phyloP scores from a whole-genome alignment of 1,140 invertebrate species.

The Homalodisca vitripennis region DNA sequence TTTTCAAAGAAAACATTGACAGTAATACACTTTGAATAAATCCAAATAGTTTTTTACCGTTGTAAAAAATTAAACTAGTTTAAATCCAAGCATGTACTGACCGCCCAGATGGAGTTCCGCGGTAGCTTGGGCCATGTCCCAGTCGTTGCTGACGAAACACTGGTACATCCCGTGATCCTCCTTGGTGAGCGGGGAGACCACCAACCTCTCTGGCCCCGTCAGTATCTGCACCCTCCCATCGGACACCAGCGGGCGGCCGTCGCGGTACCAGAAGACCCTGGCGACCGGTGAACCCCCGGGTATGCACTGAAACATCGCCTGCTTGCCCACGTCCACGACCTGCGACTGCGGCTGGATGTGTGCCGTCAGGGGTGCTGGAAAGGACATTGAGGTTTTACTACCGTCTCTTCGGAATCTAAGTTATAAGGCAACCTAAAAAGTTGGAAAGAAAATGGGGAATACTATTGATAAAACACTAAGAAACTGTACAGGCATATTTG shows the following conservation, averaged over 20 bases:
- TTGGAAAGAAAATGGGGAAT: no score
- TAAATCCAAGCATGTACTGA: conserved; percentile 53
- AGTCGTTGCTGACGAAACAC: conserved; percentile 83
- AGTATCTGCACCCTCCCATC: conserved; percentile 39
- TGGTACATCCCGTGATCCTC: conserved; percentile 88
- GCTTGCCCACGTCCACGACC: conserved; percentile 78
- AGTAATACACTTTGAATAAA: no score
- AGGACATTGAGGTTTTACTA: no score
- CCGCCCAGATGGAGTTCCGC: conserved; percentile 81
- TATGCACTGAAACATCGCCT: conserved; percentile 80
- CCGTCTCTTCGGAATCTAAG: no score
- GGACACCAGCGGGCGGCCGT: conserved; percentile 53
- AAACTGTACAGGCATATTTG: no score
- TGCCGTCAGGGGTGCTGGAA: conserved; percentile 69
- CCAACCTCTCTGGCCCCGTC: conserved; percentile 49
- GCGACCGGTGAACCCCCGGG: conserved; percentile 81
- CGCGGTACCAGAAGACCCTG: conserved; percentile 79
- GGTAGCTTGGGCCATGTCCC: conserved; percentile 80
- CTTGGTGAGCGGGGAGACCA: conserved; percentile 67
- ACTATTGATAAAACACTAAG: no score
- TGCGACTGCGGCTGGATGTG: conserved; percentile 71
- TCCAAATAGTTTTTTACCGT: no score
- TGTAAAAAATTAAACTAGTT: no score
- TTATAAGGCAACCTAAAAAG: no score
- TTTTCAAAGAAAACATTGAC: no score